Evolutionary conservation across 2,113 vertebrate species (phyloP).

Genomic region (Chaetura pelagica): DNA sequence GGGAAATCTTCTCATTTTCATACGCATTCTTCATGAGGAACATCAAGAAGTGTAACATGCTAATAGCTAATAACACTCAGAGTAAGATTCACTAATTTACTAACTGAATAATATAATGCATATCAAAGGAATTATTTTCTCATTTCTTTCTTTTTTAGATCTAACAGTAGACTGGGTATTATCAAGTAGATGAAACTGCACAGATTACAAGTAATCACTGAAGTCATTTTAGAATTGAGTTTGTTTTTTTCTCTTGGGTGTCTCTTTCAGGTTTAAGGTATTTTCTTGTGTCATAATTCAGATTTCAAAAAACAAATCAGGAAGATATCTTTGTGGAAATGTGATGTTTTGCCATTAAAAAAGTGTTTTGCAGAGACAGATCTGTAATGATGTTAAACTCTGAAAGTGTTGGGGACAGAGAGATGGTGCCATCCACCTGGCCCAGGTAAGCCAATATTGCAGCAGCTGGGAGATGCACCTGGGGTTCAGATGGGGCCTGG

Average conservation of each 20-base stretch:
- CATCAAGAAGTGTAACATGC: constrained; percentile 51
- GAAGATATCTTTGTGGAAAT: not conserved
- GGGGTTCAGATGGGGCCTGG: not conserved
- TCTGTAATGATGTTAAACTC: not conserved
- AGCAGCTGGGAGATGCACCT: rapidly evolving
- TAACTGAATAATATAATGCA: constrained; percentile 50
- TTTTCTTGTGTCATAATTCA: not conserved
- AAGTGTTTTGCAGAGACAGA: not conserved
- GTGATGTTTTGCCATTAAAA: not conserved
- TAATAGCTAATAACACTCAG: constrained; percentile 52
- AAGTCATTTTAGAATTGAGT: not conserved
- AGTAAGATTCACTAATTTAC: constrained; percentile 51
- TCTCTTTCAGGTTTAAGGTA: not conserved
- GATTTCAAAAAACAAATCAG: not conserved
- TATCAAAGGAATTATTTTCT: constrained; percentile 61
- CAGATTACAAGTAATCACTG: not conserved
- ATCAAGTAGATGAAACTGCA: constrained; percentile 10
- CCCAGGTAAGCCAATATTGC: not conserved
- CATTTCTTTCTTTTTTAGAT: constrained; percentile 27
- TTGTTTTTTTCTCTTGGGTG: not conserved
- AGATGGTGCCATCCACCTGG: not conserved
- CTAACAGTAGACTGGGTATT: not conserved
- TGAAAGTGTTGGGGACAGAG: not conserved
- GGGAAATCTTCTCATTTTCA: constrained; percentile 22
- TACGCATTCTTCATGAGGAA: constrained; percentile 25